These are phyloP conservation scores for Suillia variegata DNA, from an alignment of 2,888 invertebrate genomes.

Conservation along the genomic window DNA sequence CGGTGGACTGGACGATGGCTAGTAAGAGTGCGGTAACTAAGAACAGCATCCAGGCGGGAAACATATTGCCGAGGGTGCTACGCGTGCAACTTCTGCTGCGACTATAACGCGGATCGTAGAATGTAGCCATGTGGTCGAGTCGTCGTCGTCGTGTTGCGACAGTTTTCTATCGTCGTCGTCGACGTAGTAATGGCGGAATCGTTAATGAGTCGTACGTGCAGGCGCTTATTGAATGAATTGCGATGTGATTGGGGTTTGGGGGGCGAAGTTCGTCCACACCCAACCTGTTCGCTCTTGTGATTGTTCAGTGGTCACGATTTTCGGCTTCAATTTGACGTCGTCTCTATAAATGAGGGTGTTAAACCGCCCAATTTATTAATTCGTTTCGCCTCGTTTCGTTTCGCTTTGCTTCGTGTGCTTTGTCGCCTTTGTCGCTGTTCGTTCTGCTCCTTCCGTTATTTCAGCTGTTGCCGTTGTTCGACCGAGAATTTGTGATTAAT, in stretches of 20 bases:
- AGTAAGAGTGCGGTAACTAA: conserved; percentile 22
- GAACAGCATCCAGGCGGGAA: conserved; percentile 21
- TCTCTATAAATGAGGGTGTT: too few relatives aligned
- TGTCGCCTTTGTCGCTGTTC: conserved; percentile 6
- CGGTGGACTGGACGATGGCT: conserved; percentile 30
- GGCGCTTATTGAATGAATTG: conserved; percentile 3
- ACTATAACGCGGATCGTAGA: conserved; percentile 9
- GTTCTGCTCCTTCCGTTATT: background rate
- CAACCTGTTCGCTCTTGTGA: background rate
- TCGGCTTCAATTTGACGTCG: conserved; percentile 3
- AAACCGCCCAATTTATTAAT: conserved; percentile 5
- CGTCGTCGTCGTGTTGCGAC: background rate
- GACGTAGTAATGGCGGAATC: background rate
- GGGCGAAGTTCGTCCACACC: too few relatives aligned
- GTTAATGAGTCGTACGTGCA: conserved; percentile 3
- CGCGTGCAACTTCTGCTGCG: conserved; percentile 10
- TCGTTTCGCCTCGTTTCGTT: conserved; percentile 14
- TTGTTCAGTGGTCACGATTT: conserved; percentile 13
- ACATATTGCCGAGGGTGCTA: conserved; percentile 1
- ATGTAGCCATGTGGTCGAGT: background rate
- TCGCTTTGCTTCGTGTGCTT: conserved; percentile 9
- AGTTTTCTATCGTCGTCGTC: background rate
- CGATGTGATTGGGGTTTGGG: background rate
- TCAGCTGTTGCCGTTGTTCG: conserved; percentile 12
- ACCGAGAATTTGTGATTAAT: conserved; percentile 46